Conservation (phyloP, 2,113 vertebrate species). For the Danio rerio region DNA sequence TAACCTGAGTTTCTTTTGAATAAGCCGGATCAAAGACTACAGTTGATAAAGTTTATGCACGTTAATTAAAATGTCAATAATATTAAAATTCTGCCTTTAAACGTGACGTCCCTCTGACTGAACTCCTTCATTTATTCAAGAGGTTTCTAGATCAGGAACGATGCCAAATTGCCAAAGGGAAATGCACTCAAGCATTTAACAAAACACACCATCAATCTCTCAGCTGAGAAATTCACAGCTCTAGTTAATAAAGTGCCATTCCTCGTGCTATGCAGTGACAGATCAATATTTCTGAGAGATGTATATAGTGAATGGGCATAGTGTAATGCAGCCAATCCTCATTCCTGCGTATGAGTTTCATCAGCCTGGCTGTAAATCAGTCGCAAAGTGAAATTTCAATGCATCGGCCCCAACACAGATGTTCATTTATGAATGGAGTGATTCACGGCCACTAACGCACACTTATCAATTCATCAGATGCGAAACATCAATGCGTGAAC, state of each 20-base stretch:
- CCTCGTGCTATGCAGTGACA: neutral
- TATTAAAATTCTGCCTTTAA: neutral
- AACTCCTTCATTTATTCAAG: neutral
- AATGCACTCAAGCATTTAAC: neutral
- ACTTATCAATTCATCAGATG: neutral
- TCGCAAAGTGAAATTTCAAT: neutral
- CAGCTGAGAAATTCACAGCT: neutral
- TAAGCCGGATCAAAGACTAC: too few relatives aligned
- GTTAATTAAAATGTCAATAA: neutral
- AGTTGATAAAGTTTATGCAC: too few relatives aligned
- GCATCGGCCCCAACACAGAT: conserved; percentile 1
- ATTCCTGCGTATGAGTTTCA: conserved; percentile 20
- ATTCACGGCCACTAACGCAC: conserved; percentile 7
- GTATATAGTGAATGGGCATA: neutral
- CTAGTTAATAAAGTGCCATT: neutral
- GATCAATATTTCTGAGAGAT: conserved; percentile 8
- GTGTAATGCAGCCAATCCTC: neutral
- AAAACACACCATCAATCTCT: neutral
- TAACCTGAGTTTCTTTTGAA: too few relatives aligned
- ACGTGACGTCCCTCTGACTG: neutral
- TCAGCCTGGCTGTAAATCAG: neutral
- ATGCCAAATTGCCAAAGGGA: neutral
- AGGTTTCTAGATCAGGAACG: neutral
- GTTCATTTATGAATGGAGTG: conserved; percentile 13
- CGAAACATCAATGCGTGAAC: neutral